Evolutionary conservation across 2,113 vertebrate species (phyloP), one percentile per base, ranked within the genome.

Genomic region (Xiphias gladius): DNA sequence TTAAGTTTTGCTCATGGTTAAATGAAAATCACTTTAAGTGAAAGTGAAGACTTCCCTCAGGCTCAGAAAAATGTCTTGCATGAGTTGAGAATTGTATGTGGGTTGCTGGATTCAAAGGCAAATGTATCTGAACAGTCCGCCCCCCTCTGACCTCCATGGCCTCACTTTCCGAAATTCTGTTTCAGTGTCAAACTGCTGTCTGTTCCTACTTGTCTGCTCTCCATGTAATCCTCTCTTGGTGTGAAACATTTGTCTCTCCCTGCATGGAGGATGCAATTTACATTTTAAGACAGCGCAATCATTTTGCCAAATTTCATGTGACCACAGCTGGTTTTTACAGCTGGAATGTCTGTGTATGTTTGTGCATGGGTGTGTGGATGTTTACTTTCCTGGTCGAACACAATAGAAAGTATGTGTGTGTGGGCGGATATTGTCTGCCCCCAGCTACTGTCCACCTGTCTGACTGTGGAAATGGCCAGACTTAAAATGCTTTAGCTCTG

Each of bases 361-460:
- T 67, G 64, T 70, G 80, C 20, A 9, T 71, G 39, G 28, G 43
- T 32, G 80, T 58, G 39, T 43, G 67, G 20, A 58, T 55, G 70
- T 77, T 68, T 22, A 39, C n/a, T 63, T 80, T 48, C 30, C 43
- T 70, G 48, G 41, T 46, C 54, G 50, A 65, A 59, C 26, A 50
- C 17, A 16, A 62, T 0, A 24, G 46, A 69, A 58, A 65, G 39
- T 62, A 39, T 62, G 43, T 32, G 73, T 37, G 65, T 12, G 54
- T 57, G 76, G 52, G 73, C 19, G 48, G 59, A 63, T 76, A 66
- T 39, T 48, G 52, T 73, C 58, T 50, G 26, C 61, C 79, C 57
- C 55, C 39, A 54, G 30, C 50, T 76, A 76, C 63, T 74, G 43
- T 84, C 30, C 65, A 74, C 71, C 87, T 86, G 72, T 79, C 76